These are phyloP conservation scores for Hylaeus volcanicus DNA, from an alignment of 1,140 invertebrate species.

Conservation along the genomic window DNA sequence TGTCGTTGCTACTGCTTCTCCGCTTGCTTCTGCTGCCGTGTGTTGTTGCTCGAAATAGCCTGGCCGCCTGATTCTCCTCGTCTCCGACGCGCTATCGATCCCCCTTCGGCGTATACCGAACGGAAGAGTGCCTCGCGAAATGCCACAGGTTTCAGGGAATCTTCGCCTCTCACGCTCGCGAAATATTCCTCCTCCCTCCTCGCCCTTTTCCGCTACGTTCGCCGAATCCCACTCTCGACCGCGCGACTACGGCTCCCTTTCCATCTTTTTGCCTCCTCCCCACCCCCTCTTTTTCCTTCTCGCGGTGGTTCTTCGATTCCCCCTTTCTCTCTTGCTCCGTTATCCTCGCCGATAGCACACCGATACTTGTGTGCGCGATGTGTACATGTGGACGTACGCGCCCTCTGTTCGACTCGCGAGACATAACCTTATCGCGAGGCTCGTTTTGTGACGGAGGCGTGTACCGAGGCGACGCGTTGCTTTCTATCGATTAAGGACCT, in stretches of 20 bases:
- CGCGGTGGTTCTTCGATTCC: constrained; percentile 10
- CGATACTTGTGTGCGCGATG: too few relatives aligned
- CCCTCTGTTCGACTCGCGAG: constrained; percentile 39
- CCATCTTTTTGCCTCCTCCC: neutral
- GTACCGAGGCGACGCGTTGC: constrained; percentile 53
- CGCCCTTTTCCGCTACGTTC: neutral
- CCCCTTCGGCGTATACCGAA: constrained; percentile 55
- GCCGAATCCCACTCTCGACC: neutral
- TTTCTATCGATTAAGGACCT: constrained; percentile 63
- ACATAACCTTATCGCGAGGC: constrained; percentile 52
- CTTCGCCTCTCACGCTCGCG: constrained; percentile 60
- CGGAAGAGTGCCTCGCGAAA: constrained; percentile 59
- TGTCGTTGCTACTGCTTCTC: constrained; percentile 60
- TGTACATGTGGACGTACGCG: neutral
- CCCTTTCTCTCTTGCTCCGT: constrained; percentile 22
- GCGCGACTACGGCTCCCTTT: neutral
- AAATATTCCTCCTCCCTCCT: constrained; percentile 28
- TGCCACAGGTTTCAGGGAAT: constrained; percentile 70
- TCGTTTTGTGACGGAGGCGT: constrained; percentile 46
- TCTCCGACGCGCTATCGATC: constrained; percentile 64
- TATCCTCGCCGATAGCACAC: constrained; percentile 29
- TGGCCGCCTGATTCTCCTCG: constrained; percentile 58
- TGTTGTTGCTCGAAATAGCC: constrained; percentile 49
- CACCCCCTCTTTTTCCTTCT: constrained; percentile 16
- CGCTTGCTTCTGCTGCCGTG: constrained; percentile 47